These are phyloP conservation scores for Burhinus oedicnemus DNA, from an alignment of 2,113 vertebrate genomes.

Conservation along the genomic window DNA sequence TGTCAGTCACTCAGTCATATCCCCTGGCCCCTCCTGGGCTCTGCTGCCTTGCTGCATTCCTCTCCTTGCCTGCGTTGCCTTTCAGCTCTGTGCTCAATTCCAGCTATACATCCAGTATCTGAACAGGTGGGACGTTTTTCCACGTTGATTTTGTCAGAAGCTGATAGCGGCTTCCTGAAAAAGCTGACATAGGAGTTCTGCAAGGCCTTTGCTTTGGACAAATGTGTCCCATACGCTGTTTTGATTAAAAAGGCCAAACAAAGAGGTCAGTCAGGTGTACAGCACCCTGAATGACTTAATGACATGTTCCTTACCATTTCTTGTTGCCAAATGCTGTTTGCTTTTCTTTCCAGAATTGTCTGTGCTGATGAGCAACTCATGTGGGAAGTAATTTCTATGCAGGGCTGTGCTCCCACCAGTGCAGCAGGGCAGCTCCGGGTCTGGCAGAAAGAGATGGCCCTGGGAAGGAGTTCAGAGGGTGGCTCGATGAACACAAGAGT, in stretches of 20 bases:
- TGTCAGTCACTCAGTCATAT: not conserved
- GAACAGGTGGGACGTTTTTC: not conserved
- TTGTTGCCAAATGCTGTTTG: not conserved
- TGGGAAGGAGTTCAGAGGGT: not conserved
- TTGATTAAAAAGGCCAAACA: not conserved
- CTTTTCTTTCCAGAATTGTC: not conserved
- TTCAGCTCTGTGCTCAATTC: not conserved
- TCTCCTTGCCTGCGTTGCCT: not conserved
- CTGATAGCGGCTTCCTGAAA: not conserved
- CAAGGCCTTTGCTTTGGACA: not conserved
- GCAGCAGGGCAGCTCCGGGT: not conserved
- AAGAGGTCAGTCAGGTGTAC: not conserved
- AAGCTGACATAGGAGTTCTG: not conserved
- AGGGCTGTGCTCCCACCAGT: not conserved
- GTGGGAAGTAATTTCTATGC: not conserved
- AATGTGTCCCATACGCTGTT: not conserved
- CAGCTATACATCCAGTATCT: not conserved
- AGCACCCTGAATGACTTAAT: not conserved
- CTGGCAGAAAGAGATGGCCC: not conserved
- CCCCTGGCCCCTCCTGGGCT: not conserved
- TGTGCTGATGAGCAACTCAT: not conserved
- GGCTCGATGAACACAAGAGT: not conserved
- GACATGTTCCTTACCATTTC: not conserved
- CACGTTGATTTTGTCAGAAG: not conserved
- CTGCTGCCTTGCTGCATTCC: not conserved